Evolutionary conservation across 2,888 invertebrate genomes (phyloP).

Genomic region (Drosophila phalerata): DNA sequence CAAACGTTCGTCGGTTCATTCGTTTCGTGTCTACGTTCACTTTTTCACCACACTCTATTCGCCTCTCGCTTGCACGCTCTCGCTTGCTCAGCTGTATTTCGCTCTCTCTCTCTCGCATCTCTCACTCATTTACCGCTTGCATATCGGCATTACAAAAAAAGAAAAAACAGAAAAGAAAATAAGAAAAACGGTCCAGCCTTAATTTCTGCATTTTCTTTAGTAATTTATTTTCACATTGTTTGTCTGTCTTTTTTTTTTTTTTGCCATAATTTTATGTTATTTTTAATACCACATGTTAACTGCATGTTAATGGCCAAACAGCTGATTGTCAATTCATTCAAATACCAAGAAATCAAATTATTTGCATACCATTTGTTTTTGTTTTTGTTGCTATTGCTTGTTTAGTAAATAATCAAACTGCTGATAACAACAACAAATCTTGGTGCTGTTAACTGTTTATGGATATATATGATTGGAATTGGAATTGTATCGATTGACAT

Average conservation of each 20-base stretch:
- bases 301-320: slow-evolving; percentile 9
- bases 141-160: slow-evolving; percentile 20
- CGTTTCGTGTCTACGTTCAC: slow-evolving; percentile 34
- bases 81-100: slow-evolving; percentile 54
- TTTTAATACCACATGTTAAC: not conserved
- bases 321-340: slow-evolving; percentile 2
- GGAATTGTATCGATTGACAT: not conserved
- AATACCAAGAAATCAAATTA: not conserved
- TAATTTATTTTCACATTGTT: not conserved
- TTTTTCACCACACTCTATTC: slow-evolving; percentile 55
- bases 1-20: slow-evolving; percentile 61
- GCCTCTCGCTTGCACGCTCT: slow-evolving; percentile 51
- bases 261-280: not conserved
- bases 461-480: not conserved
- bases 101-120: slow-evolving; percentile 42
- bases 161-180: not conserved
- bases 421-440: not conserved
- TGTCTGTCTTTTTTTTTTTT: too few relatives aligned
- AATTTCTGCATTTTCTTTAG: not conserved
- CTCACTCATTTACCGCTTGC: slow-evolving; percentile 50
- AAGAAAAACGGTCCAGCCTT: slow-evolving; percentile 12
- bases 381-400: slow-evolving; percentile 2
- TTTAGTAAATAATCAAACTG: slow-evolving; percentile 1
- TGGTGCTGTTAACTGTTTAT: too few relatives aligned
- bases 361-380: slow-evolving; percentile 1